Conservation (phyloP, 2,888 invertebrate genomes). For the Hemistola chrysoprasaria region DNA sequence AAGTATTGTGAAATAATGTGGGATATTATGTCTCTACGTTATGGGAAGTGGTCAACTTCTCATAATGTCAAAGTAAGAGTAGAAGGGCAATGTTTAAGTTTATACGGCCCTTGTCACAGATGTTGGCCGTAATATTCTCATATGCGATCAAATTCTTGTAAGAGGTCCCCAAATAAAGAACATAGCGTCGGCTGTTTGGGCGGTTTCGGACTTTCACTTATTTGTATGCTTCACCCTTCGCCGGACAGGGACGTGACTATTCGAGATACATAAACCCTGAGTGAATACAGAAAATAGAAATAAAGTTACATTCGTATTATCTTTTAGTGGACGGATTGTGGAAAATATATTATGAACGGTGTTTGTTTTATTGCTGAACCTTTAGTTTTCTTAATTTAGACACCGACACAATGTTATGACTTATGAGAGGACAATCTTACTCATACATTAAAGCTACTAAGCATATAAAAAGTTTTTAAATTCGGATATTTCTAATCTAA, state of each 20-base stretch:
- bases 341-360: constrained; percentile 46
- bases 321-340: constrained; percentile 75
- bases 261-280: constrained; percentile 82
- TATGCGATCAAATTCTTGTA: constrained; percentile 81
- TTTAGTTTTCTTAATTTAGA: constrained; percentile 36
- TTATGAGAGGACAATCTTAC: constrained; percentile 5
- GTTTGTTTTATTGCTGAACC: constrained; percentile 47
- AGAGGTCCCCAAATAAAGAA: constrained; percentile 80
- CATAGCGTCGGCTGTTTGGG: constrained; percentile 73
- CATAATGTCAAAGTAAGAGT: constrained; percentile 22
- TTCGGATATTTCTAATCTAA: too few species aligned
- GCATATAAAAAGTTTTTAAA: too few species aligned
- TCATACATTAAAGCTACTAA: too few species aligned
- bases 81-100: constrained; percentile 66
- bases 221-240: constrained; percentile 80
- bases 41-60: too few species aligned
- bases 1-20: too few species aligned
- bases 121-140: constrained; percentile 79
- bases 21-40: too few species aligned
- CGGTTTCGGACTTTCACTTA: constrained; percentile 79
- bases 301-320: constrained; percentile 81
- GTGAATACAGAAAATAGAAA: constrained; percentile 82
- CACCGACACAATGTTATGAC: constrained; percentile 19
- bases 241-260: constrained; percentile 78
- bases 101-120: constrained; percentile 79